Conservation (phyloP, 2,888 invertebrate genomes). For the Drosophila melanocephala region DNA sequence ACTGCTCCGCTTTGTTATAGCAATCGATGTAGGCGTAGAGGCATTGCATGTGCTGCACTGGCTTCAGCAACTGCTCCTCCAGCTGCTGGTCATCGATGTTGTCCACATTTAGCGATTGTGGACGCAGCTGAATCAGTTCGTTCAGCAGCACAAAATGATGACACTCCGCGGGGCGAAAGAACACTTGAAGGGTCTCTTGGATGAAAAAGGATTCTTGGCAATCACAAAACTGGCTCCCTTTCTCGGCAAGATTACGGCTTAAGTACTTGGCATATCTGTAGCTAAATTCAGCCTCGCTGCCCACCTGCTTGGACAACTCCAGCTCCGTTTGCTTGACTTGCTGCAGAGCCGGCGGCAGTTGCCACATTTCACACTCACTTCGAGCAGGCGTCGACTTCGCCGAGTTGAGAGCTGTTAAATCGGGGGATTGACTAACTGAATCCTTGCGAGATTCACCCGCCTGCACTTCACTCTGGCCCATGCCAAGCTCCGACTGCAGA, state of each 20-base stretch:
- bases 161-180: conserved; percentile 29
- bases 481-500: background rate
- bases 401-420: background rate
- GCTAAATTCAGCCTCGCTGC: background rate
- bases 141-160: conserved; percentile 26
- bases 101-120: background rate
- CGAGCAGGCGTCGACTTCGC: background rate
- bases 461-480: background rate
- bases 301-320: background rate
- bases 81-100: background rate
- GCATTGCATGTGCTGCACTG: conserved; percentile 44
- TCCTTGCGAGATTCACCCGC: background rate
- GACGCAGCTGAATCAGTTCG: conserved; percentile 14
- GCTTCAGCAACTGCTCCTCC: conserved; percentile 2
- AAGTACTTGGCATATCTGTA: background rate
- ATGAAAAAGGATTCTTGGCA: conserved; percentile 30
- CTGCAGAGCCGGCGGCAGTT: background rate
- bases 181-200: conserved; percentile 36
- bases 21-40: conserved; percentile 31
- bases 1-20: background rate
- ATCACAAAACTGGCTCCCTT: background rate
- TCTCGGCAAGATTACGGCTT: background rate
- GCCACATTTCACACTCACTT: background rate
- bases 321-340: background rate
- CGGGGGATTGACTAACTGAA: background rate